These are phyloP conservation scores for Brachylomia viminalis DNA, from an alignment of 2,888 invertebrate species.

Conservation along the genomic window DNA sequence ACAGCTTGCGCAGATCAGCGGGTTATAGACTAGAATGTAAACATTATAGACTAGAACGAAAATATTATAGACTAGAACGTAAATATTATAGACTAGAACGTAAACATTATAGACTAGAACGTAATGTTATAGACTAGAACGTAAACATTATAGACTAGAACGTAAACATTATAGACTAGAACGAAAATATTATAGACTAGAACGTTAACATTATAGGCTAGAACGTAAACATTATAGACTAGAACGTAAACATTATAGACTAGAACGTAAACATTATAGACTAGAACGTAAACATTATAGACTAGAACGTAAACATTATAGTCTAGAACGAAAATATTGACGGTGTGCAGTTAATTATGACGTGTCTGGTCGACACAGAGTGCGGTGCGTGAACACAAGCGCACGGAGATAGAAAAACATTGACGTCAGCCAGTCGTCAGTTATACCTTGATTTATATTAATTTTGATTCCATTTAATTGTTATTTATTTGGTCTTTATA, in stretches of 20 bases:
- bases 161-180: slow-evolving; percentile 9
- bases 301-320: slow-evolving; percentile 13
- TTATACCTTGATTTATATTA: no score
- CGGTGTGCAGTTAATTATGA: slow-evolving; percentile 34
- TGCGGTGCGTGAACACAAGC: background rate
- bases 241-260: slow-evolving; percentile 9
- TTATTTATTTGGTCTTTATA: background rate
- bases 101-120: no score
- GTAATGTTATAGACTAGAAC: background rate
- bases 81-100: slow-evolving; percentile 8
- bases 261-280: slow-evolving; percentile 7
- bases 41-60: slow-evolving; percentile 6
- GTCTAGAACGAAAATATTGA: no score
- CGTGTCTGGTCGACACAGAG: slow-evolving; percentile 18
- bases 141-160: slow-evolving; percentile 9
- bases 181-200: slow-evolving; percentile 9
- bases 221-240: slow-evolving; percentile 9
- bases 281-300: slow-evolving; percentile 9
- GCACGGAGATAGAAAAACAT: background rate
- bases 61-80: slow-evolving; percentile 8
- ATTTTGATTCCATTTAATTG: background rate
- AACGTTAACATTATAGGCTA: slow-evolving; percentile 9
- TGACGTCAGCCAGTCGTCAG: background rate
- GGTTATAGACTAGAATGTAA: background rate
- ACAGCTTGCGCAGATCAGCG: background rate